These are phyloP conservation scores for Ammodramus savannarum DNA, from an alignment of 2,113 vertebrate species.

Conservation along the genomic window DNA sequence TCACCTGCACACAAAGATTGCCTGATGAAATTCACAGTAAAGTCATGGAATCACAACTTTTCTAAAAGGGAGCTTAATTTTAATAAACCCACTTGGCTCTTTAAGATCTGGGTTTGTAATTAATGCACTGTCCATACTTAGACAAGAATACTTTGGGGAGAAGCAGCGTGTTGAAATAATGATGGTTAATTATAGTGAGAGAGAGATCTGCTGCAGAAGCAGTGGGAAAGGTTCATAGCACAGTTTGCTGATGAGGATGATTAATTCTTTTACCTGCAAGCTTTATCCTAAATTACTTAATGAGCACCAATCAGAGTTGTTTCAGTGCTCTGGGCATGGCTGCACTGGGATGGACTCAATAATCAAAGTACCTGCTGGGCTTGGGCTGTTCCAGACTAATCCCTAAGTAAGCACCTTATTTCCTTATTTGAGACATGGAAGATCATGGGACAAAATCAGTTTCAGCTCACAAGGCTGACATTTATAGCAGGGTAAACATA, in stretches of 20 bases:
- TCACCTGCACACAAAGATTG: not conserved
- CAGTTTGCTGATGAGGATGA: not conserved
- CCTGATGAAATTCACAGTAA: not conserved
- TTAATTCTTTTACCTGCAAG: not conserved
- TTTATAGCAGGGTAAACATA: not conserved
- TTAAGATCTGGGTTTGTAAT: not conserved
- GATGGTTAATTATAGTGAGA: not conserved
- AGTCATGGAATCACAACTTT: not conserved
- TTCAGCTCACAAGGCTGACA: not conserved
- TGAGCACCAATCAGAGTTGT: not conserved
- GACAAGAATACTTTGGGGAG: not conserved
- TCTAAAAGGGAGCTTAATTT: not conserved
- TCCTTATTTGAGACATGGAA: not conserved
- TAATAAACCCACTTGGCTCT: not conserved
- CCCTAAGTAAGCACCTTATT: not conserved
- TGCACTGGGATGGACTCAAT: fast-evolving
- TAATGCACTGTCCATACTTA: not conserved
- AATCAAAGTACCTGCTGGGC: not conserved
- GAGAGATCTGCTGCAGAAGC: not conserved
- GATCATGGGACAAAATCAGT: not conserved
- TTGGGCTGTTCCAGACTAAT: not conserved
- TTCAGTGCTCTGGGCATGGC: not conserved
- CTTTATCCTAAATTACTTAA: not conserved
- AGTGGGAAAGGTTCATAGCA: not conserved
- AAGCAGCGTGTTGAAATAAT: not conserved